phyloP scores from a whole-genome alignment of 1,140 invertebrate species.

The Phymorhynchus buccinoides region DNA sequence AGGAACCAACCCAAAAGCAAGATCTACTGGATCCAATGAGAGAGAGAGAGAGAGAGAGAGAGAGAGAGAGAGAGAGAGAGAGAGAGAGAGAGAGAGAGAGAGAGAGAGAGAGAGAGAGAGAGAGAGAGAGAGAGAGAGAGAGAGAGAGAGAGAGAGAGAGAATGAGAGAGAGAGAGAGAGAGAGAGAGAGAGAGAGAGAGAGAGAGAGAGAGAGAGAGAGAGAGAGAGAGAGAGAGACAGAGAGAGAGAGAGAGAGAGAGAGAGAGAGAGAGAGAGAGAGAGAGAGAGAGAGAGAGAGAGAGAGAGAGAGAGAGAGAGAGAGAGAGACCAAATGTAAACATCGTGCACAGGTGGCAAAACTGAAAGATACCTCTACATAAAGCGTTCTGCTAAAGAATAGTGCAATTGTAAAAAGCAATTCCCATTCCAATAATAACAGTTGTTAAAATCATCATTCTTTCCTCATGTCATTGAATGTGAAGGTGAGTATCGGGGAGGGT shows the following conservation, averaged over 20 bases:
- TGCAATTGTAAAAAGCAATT: no score
- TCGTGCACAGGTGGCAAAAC: no score
- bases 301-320: neutral
- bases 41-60: neutral
- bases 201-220: slow-evolving; percentile 13
- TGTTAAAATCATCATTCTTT: no score
- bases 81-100: no score
- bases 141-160: slow-evolving; percentile 33
- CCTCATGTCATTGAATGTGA: no score
- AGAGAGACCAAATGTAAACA: neutral
- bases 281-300: neutral
- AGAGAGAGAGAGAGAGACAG: neutral
- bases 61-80: neutral
- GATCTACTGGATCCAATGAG: no score
- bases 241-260: neutral
- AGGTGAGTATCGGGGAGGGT: no score
- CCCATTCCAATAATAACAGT: no score
- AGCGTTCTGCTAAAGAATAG: no score
- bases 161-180: neutral
- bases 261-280: neutral
- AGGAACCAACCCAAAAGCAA: no score
- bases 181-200: slow-evolving; percentile 10
- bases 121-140: neutral
- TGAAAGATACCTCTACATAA: no score
- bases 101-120: no score